Base-by-base conservation (phyloP, 2,888 invertebrate species). In the Gnatocerus cornutus region DNA sequence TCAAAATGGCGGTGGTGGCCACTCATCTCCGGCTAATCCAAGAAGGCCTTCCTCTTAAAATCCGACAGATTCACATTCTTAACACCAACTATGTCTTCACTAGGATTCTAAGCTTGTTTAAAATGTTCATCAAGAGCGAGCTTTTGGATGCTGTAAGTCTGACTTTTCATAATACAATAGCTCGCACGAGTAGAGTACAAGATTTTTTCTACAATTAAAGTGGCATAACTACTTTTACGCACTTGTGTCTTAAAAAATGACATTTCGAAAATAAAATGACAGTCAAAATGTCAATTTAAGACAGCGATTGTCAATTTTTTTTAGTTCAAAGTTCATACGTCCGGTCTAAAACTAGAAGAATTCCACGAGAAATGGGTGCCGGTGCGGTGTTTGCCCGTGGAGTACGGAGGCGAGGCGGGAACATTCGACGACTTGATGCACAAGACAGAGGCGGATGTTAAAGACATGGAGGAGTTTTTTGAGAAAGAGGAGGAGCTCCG, bases 331-430 rank as follows among this genome's bases (percentile, higher is more conserved):
- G 7, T 90, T 76, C 89, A 90, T 82, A 85, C 87, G 55, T 85
- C 87, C 68, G 87, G 86, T 33, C 87, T 87, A 13, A 85, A 90
- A 39, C 81, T 89, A 67, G 77, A 79, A 8, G 86, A 87, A 33
- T 89, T 90, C 75, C 88, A 88, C 78, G 84, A 88, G 74, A 86
- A 89, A 0, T 83, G 86, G 16, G 85, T 85, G 21, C 83, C 85
- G 1, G 69, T 78, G 27, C 81, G 84, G 56, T 79, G 83, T 33
- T 73, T 85, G 50, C 85, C 85, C 0, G 83, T 86, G 78, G 90
- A 90, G 78, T 90, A 89, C 70, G 90, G 90, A 43, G 91, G 91
- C 8, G 86, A 88, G 1, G 82, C 87, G 0, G 85, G 86, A 0
- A 73, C 87, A 0, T 83, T 88, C 0, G 87, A 87, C 48, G 81